Evolutionary conservation across 2,797 vertebrate species (phyloP), one percentile per base, ranked within the genome.

Genomic region (Lagorchestes hirsutus): DNA sequence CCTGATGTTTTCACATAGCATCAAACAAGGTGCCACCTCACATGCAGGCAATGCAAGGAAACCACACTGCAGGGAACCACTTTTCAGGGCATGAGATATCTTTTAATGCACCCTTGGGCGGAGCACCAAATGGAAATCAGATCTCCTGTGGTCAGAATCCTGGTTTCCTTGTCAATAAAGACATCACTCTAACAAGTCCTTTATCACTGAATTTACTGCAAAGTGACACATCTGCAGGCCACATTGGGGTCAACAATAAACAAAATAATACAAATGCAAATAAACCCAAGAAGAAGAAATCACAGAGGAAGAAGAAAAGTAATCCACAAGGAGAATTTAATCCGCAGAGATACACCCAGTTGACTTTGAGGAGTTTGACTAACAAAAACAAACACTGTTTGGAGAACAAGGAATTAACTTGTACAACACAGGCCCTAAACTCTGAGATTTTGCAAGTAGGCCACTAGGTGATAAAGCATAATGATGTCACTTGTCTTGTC

Each of bases 161-260:
- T 94, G 99, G 99, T 91, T 99, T 99, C 98, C 99, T 99, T 0
- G 99, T 99, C 96, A 99, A 99, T 98, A 99, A 99, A 98, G 99
- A 99, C 97, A 99, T 99, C 95, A 99, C 99, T 0, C 98, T 99
- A 97, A 99, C 99, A 28, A 99, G 99, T 93, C 99, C 99, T 0
- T 98, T 99, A 93, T 98, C 99, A 97, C 99, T 99, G 97, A 99
- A 99, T 98, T 99, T 99, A 95, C 98, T 99, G n/a, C 99, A 99
- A 98, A 99, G 99, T 50, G 99, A 99, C 97, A 99, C 99, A 98
- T 99, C 99, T 90, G 99, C 99, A 24, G 99, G 99, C 97, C 99
- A 99, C 46, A 0, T 46, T 46, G 46, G 46, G 46, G 46, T 46
- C 46, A 46, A 46, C 46, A 46, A 46, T 46, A 46, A 46, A 46